Conservation (phyloP, 2,113 vertebrate species). For the Alaudala cheleensis region DNA sequence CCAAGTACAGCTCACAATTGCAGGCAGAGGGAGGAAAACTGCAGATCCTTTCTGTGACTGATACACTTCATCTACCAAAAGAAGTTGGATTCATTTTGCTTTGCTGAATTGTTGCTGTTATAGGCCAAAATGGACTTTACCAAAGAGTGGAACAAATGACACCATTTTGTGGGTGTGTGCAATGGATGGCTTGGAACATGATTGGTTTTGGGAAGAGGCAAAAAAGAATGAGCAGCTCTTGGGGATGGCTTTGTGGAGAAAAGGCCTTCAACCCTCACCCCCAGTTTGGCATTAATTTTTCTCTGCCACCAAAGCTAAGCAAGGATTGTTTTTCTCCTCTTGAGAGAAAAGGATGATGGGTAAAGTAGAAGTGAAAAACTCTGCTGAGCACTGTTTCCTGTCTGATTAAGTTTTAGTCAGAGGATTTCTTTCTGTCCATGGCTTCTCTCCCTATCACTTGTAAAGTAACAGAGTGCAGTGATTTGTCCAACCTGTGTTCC, state of each 20-base stretch:
- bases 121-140: neutral
- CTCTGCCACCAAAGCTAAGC: neutral
- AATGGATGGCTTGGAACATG: neutral
- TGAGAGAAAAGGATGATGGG: neutral
- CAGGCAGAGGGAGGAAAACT: neutral
- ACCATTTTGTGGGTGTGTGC: neutral
- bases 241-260: neutral
- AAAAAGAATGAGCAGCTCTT: neutral
- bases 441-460: neutral
- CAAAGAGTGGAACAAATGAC: neutral
- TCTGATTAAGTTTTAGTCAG: constrained; percentile 15
- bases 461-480: neutral
- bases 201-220: neutral
- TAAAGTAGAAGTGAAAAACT: neutral
- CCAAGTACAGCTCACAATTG: neutral
- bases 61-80: neutral
- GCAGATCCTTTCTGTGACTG: neutral
- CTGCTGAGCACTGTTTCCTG: neutral
- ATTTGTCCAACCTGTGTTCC: neutral
- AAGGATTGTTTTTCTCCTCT: neutral
- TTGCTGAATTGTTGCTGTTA: neutral
- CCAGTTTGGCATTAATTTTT: neutral
- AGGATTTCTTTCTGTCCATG: neutral
- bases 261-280: neutral
- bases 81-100: neutral